Evolutionary conservation across 64 coral and sea anemone species (phyloP), one percentile per base, ranked within the genome.

Genomic region (Hydrozoanthus tunicans): DNA sequence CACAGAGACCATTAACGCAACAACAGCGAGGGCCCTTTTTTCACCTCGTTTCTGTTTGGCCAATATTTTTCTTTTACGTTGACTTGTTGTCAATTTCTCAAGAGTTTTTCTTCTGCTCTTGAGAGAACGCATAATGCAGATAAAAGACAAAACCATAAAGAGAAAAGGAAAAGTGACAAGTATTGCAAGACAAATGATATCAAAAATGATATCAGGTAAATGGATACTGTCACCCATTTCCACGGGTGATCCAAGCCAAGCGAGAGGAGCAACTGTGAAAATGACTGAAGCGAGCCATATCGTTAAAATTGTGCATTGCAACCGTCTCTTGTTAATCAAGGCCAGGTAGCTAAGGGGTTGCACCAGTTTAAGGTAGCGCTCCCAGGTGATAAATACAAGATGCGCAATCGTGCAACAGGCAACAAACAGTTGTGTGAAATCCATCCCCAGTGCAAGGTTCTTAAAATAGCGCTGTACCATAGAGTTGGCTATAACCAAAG

Each of bases 341-440:
- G 43, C 10, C 1, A 77, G 7, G 12, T 77, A 77, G 26, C 73
- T 77, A 5, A 77, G 43, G 20, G 27, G 73, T 3, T 51, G 73
- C 3, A 54, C 73, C 51, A 77, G 10, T 13, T 77, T 77, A 51
- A 77, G 27, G 27, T 77, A 77, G 23, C 73, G 73, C 73, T 77
- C 73, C 73, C 73, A 77, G 73, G 73, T 51, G 8, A 77, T 77
- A 43, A 77, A 77, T 12, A 77, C 73, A 43, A 77, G 73, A 51
- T 77, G 73, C 12, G 73, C 27, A 11, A 77, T 77, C 27, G 73
- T 77, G 27, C 24, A 26, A 43, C 27, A 24, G 73, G 73, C 73
- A 5, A 77, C 73, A 77, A 77, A 77, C 51, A 7, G 27, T 77
- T 77, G 73, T 13, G 73, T 77, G 51, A 77, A 77, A 77, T 24